Percentiles rank a stretch among this genome's conserved stretches.
Evolutionary conservation across 2,797 vertebrate species (phyloP).

Genomic region (Chrysocyon brachyurus): DNA sequence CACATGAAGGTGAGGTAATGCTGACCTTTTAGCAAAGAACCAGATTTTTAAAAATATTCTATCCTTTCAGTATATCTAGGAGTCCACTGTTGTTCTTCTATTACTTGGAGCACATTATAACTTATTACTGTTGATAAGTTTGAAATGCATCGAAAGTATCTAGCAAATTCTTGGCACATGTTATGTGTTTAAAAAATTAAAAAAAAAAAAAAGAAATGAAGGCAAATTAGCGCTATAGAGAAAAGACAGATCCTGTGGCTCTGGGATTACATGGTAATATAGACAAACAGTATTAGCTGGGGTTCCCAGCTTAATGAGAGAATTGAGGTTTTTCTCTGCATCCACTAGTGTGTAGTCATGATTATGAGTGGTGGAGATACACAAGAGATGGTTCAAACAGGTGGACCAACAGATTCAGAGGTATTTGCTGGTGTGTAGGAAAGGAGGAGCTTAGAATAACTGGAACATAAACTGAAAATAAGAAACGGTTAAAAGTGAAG

Average conservation of each 20-base stretch:
- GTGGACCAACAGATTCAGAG: not conserved
- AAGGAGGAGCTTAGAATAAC: not conserved
- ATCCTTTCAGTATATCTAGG: not conserved
- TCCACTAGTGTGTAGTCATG: not conserved
- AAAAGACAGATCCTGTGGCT: not conserved
- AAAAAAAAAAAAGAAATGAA: not conserved
- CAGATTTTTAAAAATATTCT: not conserved
- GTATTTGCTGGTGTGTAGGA: not conserved
- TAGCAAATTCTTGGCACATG: not conserved
- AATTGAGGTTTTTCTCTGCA: not conserved
- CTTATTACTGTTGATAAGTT: conserved; percentile 23
- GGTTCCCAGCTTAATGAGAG: not conserved
- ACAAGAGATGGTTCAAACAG: not conserved
- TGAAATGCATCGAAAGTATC: not conserved
- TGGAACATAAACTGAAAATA: not conserved
- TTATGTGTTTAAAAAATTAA: not conserved
- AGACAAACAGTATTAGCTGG: not conserved
- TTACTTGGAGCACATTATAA: not conserved
- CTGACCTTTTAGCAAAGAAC: not conserved
- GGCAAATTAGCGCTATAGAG: not conserved
- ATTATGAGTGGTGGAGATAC: not conserved
- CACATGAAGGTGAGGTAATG: not conserved
- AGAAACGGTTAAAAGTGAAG: not conserved
- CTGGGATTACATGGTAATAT: not conserved
- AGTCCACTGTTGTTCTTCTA: not conserved